phyloP scores from a whole-genome alignment of 2,113 vertebrate genomes.

The Pluvialis apricaria region DNA sequence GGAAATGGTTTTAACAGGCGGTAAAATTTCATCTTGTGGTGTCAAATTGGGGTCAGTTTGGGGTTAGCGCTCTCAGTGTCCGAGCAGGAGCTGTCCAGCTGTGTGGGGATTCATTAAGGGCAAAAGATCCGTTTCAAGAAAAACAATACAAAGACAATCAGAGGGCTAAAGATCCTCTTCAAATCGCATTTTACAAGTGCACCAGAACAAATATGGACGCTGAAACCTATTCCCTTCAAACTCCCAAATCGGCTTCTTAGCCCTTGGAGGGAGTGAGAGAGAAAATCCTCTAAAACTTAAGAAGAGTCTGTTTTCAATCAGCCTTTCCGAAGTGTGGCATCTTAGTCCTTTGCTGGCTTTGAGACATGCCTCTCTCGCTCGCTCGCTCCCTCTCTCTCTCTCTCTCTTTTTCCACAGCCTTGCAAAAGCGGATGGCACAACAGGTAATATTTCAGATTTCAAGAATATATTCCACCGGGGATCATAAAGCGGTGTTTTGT shows the following conservation, averaged over 20 bases:
- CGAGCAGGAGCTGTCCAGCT: conserved; percentile 96
- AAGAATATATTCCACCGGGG: conserved; percentile 6
- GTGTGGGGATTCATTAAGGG: conserved; percentile 95
- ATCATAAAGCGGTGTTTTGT: not conserved
- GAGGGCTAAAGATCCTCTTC: conserved; percentile 86
- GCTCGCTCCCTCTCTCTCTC: not conserved
- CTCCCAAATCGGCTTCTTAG: conserved; percentile 67
- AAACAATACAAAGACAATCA: conserved; percentile 94
- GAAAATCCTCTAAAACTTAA: conserved; percentile 70
- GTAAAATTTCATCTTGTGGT: conserved; percentile 97
- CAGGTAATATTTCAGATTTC: conserved; percentile 69
- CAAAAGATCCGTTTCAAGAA: conserved; percentile 94
- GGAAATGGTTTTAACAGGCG: conserved; percentile 95
- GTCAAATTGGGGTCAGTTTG: conserved; percentile 98
- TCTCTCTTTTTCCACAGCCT: conserved; percentile 5
- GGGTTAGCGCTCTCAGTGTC: conserved; percentile 98
- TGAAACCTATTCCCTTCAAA: conserved; percentile 73
- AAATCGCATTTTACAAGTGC: conserved; percentile 87
- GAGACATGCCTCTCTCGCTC: conserved; percentile 21
- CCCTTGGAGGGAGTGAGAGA: conserved; percentile 15
- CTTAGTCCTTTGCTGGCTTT: conserved; percentile 56
- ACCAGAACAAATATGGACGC: conserved; percentile 78
- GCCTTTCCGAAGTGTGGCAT: conserved; percentile 69
- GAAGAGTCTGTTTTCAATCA: conserved; percentile 77
- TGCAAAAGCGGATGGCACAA: conserved; percentile 54